Base-by-base conservation (phyloP, 2,888 invertebrate species). In the Stenodema calcarata region DNA sequence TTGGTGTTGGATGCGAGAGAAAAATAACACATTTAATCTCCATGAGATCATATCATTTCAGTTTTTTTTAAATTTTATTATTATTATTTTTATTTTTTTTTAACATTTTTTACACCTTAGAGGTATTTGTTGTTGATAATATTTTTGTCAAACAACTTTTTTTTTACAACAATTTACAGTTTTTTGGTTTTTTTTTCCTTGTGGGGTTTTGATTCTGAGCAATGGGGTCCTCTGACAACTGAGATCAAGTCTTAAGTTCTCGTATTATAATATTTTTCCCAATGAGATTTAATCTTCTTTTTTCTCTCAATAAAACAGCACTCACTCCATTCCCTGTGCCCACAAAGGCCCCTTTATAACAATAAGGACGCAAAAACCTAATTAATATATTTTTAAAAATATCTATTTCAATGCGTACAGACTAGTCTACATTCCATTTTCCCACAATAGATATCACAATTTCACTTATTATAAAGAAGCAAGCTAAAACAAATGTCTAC, bases 211-310 rank as follows among this genome's bases (percentile, higher is more conserved):
- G 73, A 84, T 84, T 84, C 73, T 84, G 84, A 84, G 84, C 84
- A 84, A 84, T 84, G 84, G 84, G 84, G 84, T 84, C 84, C 73
- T 84, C 84, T 84, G 84, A 84, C 84, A 84, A 73, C 84, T 84
- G 84, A 84, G 84, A 84, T 84, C 84, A 84, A 84, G 84, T 84
- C 84, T 84, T 84, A 84, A 84, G 84, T 84, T 84, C 84, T 84
- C 84, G 27, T 73, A 73, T 84, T 84, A 73, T 73, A 47, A 42
- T 73, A 27, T 84, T 84, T 83, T 42, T 78, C 78, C 28, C 47
- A 75, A 41, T 41, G 27, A 78, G 27, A 41, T 78, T 78, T 78
- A 28, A 18, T 76, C 50, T 50, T 54, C 50, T 81, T 82, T 41
- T 80, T 23, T 78, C 18, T 62, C 54, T 82, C 62, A 69, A 82